phyloP scores from a whole-genome alignment of 2,113 vertebrate genomes.

The Seriola aureovittata region DNA sequence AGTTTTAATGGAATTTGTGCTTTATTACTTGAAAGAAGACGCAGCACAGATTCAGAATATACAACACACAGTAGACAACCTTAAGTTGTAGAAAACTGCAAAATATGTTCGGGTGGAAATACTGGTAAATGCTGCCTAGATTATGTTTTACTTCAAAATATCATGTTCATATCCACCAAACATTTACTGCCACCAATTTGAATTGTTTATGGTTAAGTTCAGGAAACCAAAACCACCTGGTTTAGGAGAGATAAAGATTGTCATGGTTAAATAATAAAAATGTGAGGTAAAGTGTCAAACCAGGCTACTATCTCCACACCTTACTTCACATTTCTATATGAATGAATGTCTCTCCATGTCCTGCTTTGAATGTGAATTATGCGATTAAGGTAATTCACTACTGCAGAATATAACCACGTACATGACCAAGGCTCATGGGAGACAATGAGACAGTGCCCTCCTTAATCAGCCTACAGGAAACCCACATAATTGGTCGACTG shows the following conservation, averaged over 20 bases:
- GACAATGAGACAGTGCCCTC: neutral
- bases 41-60: neutral
- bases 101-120: neutral
- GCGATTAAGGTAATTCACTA: conserved; percentile 3
- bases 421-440: neutral
- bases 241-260: neutral
- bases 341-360: neutral
- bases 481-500: neutral
- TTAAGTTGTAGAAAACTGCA: neutral
- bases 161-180: neutral
- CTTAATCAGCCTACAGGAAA: neutral
- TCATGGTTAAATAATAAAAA: neutral
- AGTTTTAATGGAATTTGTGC: conserved; percentile 48
- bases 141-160: neutral
- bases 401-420: neutral
- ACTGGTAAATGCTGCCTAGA: neutral
- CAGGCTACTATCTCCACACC: neutral
- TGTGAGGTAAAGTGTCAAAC: neutral
- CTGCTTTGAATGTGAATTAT: conserved; percentile 5
- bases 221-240: neutral
- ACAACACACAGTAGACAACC: conserved; percentile 1
- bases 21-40: conserved; percentile 21
- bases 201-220: neutral
- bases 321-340: neutral
- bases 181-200: neutral